Evolutionary conservation across 2,113 vertebrate species (phyloP), one percentile per base, ranked within the genome.

Genomic region (Cygnus atratus): DNA sequence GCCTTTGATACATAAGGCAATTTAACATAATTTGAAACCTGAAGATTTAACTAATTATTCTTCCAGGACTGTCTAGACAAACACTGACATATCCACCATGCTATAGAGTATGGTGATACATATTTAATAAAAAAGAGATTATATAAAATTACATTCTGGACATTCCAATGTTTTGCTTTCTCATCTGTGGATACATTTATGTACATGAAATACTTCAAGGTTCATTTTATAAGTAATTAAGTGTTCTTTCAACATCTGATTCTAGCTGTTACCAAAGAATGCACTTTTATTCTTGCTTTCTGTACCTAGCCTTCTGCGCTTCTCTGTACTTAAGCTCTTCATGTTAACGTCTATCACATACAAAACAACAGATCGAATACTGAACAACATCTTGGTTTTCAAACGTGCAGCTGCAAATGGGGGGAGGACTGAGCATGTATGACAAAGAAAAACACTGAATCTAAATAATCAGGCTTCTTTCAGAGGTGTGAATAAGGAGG

Each of bases 11-110:
- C 9, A 29, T 9, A 67, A 75, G 26, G 46, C 52, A 91, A 92
- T 74, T 90, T 92, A 72, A 87, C 29, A 37, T 77, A 94, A 92
- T 93, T 93, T 94, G 61, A 93, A 84, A 90, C 37, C 61, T 63
- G 59, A 73, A 43, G 73, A 88, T 72, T 84, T 83, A 88, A 93
- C 61, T 87, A 87, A 58, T 52, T 88, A 80, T 48, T 86, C 63
- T 90, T 92, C 63, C 75, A 62, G n/a, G 65, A 68, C 73, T 88
- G 92, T 96, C 94, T 96, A 95, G 94, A 95, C 94, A 94, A 95
- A 95, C 80, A 59, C 10, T 92, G 91, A 63, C 73, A 63, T 4
- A 74, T 19, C 55, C 61, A 86, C 65, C 63, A 77, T 2, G 83
- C 19, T 74, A 54, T 10, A 58, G 50, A 70, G 55, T 25, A 24